Evolutionary conservation across 2,888 invertebrate species (phyloP).

Genomic region (Thereva nobilitata): DNA sequence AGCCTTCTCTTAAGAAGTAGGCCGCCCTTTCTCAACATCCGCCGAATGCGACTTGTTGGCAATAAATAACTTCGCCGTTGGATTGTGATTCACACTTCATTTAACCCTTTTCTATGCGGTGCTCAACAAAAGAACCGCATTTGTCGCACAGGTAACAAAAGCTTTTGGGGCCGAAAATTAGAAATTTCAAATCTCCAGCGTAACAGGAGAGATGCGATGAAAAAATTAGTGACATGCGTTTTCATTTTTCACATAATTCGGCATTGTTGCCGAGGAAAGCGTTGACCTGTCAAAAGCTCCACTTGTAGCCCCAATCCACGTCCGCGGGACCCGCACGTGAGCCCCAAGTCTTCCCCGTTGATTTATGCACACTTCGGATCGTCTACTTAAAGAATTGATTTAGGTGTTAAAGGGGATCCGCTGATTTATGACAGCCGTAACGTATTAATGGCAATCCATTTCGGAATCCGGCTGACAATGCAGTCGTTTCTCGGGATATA

Average conservation of each 20-base stretch:
- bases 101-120: constrained; percentile 16
- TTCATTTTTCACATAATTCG: no score
- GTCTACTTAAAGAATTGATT: constrained; percentile 23
- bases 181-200: no score
- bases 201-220: no score
- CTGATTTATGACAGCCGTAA: constrained; percentile 33
- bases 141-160: no score
- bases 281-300: constrained; percentile 29
- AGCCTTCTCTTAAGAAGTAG: no score
- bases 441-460: constrained; percentile 33
- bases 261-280: constrained; percentile 15
- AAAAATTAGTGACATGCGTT: no score
- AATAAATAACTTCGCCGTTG: constrained; percentile 18
- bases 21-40: no score
- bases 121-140: constrained; percentile 18
- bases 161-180: no score
- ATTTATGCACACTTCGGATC: constrained; percentile 30
- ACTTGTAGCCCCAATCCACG: constrained; percentile 2
- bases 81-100: constrained; percentile 31
- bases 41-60: not conserved
- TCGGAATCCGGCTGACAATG: constrained; percentile 32
- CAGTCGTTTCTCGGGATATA: constrained; percentile 13
- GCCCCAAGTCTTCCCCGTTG: constrained; percentile 7
- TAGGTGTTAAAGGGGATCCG: constrained; percentile 30
- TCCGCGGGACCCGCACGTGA: constrained; percentile 22